These are phyloP conservation scores for Heterotis niloticus DNA, from an alignment of 2,113 vertebrate species.

Conservation along the genomic window DNA sequence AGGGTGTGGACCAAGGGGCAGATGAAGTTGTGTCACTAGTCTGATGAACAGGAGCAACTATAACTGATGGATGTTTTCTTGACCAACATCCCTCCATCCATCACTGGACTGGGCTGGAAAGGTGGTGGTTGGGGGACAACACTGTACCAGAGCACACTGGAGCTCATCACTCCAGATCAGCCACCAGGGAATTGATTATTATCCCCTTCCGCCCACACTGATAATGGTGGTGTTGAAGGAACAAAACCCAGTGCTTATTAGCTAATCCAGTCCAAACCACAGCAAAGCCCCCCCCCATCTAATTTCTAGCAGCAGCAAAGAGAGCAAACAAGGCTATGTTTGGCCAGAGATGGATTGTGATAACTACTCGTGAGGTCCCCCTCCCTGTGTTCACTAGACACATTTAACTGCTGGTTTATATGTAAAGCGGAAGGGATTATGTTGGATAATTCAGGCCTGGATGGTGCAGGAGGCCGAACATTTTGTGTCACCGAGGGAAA, in stretches of 20 bases:
- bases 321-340: slow-evolving; percentile 37
- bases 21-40: slow-evolving; percentile 56
- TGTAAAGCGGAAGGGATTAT: slow-evolving; percentile 60
- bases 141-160: slow-evolving; percentile 26
- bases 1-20: slow-evolving; percentile 45
- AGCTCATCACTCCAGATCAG: slow-evolving; percentile 34
- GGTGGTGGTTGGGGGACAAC: slow-evolving; percentile 24
- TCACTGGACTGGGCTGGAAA: slow-evolving; percentile 36
- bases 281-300: neutral
- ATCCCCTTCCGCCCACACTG: slow-evolving; percentile 23
- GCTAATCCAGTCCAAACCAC: slow-evolving; percentile 40
- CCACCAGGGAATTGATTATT: slow-evolving; percentile 39
- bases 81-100: slow-evolving; percentile 47
- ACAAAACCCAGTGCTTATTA: slow-evolving; percentile 41
- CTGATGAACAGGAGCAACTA: slow-evolving; percentile 60
- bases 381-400: neutral
- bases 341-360: slow-evolving; percentile 7
- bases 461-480: slow-evolving; percentile 40
- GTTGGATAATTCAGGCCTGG: slow-evolving; percentile 45
- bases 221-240: slow-evolving; percentile 27
- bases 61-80: slow-evolving; percentile 55
- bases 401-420: slow-evolving; percentile 46
- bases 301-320: slow-evolving; percentile 22
- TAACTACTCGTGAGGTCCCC: neutral
- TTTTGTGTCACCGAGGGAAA: slow-evolving; percentile 37